A percentile compares a stretch with the other conserved stretches of the same genome.
phyloP scores from a whole-genome alignment of 2,113 vertebrate species.

The Stomatorhinus ivindoensis region DNA sequence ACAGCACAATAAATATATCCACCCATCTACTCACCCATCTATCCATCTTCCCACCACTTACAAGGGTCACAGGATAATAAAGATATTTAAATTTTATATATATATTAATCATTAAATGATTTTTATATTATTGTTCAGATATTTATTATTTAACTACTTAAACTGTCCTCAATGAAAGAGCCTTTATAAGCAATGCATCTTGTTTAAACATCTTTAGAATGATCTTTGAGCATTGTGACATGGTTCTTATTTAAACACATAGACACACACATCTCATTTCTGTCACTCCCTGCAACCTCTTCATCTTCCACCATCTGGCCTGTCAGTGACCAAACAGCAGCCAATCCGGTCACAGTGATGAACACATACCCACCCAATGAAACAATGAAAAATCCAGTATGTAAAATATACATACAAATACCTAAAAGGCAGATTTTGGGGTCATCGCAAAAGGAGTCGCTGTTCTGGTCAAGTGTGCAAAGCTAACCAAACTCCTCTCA shows the following conservation, averaged over 20 bases:
- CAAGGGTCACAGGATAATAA: not conserved
- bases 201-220: constrained; percentile 1
- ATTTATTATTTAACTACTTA: not conserved
- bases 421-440: not conserved
- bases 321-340: not conserved
- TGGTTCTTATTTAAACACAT: not conserved
- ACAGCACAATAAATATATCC: not conserved
- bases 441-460: not conserved
- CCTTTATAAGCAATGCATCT: not conserved
- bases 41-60: not conserved
- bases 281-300: not conserved
- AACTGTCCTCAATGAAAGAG: not conserved
- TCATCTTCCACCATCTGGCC: not conserved
- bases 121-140: not conserved
- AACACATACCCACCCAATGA: not conserved
- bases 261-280: not conserved
- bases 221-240: not conserved
- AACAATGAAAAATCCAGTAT: not conserved
- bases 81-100: not conserved
- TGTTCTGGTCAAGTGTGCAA: not conserved
- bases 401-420: not conserved
- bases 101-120: not conserved
- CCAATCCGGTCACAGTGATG: not conserved
- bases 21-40: not conserved
- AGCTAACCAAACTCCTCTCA: not conserved